These are phyloP conservation scores for Apeltes quadracus DNA, from an alignment of 2,113 vertebrate species.

Conservation along the genomic window DNA sequence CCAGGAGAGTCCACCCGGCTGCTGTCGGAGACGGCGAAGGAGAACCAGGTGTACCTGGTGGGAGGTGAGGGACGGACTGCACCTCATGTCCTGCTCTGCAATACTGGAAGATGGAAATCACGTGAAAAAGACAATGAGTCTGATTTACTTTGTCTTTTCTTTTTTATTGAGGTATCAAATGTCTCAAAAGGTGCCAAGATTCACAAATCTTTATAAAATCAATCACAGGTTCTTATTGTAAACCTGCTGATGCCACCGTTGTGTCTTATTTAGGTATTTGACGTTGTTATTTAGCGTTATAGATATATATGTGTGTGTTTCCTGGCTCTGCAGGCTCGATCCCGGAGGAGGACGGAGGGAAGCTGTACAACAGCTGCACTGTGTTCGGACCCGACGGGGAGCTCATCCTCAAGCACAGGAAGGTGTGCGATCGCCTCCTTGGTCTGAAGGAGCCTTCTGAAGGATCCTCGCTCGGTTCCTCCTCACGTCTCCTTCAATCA, in stretches of 20 bases:
- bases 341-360: conserved; percentile 91
- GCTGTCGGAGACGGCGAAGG: conserved; percentile 89
- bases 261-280: not conserved
- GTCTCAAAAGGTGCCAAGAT: no score
- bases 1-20: conserved; percentile 89
- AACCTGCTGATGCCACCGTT: not conserved
- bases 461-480: rapidly evolving
- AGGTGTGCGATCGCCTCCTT: conserved; percentile 79
- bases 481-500: conserved; percentile 36
- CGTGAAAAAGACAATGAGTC: no score
- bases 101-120: not conserved
- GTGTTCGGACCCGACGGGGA: conserved; percentile 93
- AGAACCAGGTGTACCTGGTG: conserved; percentile 88
- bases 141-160: not conserved
- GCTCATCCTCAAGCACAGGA: conserved; percentile 90
- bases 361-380: conserved; percentile 91
- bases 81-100: not conserved
- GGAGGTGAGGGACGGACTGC: conserved; percentile 83
- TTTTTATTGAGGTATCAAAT: no score
- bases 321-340: conserved; percentile 87
- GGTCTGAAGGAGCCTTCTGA: not conserved
- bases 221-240: not conserved
- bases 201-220: not conserved
- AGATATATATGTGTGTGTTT: not conserved
- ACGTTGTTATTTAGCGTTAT: no score